Conservation (phyloP, 2,888 invertebrate species). For the Myathropa florea region DNA sequence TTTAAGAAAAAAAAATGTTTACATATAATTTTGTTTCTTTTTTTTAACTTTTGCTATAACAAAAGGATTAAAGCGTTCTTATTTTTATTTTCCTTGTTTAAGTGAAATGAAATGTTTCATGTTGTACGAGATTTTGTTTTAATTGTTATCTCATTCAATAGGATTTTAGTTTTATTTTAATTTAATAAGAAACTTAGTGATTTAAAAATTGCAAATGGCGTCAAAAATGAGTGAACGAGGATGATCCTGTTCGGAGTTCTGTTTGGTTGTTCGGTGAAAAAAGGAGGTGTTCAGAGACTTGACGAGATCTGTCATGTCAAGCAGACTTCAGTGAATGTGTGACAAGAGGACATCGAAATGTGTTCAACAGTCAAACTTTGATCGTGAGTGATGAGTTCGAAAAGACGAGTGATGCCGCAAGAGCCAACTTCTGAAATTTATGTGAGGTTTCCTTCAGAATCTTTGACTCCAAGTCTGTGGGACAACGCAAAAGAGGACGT, state of each 20-base stretch:
- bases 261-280: background rate
- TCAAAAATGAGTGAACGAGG: background rate
- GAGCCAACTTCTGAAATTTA: no score
- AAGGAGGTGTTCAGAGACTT: no score
- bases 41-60: slow-evolving; percentile 52
- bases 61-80: slow-evolving; percentile 57
- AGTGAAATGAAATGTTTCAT: slow-evolving; percentile 55
- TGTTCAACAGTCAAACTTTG: no score
- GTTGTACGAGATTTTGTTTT: slow-evolving; percentile 51
- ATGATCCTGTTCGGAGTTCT: background rate
- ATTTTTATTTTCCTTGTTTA: slow-evolving; percentile 12
- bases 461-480: no score
- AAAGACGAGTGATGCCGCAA: no score
- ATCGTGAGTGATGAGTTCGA: no score
- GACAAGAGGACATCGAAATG: no score
- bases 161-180: background rate
- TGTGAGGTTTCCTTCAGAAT: no score
- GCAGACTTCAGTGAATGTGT: no score
- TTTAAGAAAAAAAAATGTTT: slow-evolving; percentile 17
- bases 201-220: background rate
- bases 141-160: slow-evolving; percentile 4
- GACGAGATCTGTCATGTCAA: no score
- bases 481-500: no score
- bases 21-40: background rate
- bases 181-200: background rate